Conservation (phyloP, 2,113 vertebrate genomes). For the Pteruthius melanotis region DNA sequence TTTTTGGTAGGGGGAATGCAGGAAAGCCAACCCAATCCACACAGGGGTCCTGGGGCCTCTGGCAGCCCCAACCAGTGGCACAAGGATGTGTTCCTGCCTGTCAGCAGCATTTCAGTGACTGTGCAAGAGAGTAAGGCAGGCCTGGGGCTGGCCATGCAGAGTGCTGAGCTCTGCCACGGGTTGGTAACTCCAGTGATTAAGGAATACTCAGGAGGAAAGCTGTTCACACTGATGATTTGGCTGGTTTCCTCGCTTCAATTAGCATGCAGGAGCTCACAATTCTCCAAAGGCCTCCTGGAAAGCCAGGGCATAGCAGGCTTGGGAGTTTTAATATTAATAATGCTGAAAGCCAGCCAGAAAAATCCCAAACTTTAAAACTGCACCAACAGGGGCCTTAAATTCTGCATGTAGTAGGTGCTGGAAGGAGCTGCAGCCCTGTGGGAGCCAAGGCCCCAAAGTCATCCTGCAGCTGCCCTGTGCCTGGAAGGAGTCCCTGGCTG, state of each 20-base stretch:
- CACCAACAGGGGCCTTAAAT: background rate
- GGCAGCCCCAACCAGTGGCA: rapidly evolving
- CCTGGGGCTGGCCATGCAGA: background rate
- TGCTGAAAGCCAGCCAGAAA: background rate
- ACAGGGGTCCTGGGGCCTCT: background rate
- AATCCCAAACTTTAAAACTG: background rate
- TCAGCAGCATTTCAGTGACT: rapidly evolving
- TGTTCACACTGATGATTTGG: background rate
- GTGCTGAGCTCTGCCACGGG: rapidly evolving
- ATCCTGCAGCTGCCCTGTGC: background rate
- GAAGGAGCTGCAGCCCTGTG: background rate
- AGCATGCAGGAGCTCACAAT: background rate
- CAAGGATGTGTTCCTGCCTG: background rate
- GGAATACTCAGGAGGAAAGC: background rate
- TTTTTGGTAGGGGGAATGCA: background rate
- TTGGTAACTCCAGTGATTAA: background rate
- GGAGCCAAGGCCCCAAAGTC: background rate
- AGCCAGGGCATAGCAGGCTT: background rate
- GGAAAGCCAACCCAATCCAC: background rate
- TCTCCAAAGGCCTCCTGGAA: background rate
- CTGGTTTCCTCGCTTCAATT: background rate
- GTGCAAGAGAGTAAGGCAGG: background rate
- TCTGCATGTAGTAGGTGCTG: background rate
- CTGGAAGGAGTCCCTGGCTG: background rate
- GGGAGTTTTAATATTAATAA: background rate